A percentile compares a stretch with the other conserved stretches of the same genome.
Conservation (phyloP, 2,797 vertebrate genomes). For the Labeo calbasu region DNA sequence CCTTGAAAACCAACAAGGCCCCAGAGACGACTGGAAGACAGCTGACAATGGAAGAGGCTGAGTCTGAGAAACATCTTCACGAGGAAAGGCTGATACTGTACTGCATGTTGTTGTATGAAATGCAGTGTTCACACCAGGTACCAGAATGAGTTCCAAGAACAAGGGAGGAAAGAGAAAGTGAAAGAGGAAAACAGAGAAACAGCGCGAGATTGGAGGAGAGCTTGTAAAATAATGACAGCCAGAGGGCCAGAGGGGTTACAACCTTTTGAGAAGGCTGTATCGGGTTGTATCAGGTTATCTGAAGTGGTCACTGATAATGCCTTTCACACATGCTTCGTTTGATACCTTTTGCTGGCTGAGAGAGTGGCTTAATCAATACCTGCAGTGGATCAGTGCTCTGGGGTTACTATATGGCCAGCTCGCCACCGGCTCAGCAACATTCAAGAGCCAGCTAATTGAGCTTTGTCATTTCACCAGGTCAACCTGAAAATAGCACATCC, state of each 20-base stretch:
- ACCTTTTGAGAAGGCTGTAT: conserved; percentile 74
- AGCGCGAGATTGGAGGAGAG: conserved; percentile 22
- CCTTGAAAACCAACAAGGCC: conserved; percentile 75
- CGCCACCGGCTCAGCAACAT: conserved; percentile 64
- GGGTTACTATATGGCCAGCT: conserved; percentile 76
- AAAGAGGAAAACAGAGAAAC: conserved; percentile 52
- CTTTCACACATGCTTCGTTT: conserved; percentile 80
- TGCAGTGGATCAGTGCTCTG: conserved; percentile 75
- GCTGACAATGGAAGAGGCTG: conserved; percentile 72
- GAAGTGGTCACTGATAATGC: conserved; percentile 81
- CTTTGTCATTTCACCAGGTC: conserved; percentile 70
- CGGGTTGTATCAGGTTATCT: conserved; percentile 80
- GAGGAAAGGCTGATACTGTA: not conserved
- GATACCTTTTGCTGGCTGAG: conserved; percentile 71
- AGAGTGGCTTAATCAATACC: conserved; percentile 78
- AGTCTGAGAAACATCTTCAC: conserved; percentile 43
- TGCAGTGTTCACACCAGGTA: not conserved
- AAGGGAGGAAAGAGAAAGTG: conserved; percentile 50
- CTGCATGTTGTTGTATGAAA: not conserved
- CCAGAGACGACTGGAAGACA: conserved; percentile 74
- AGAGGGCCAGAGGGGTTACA: conserved; percentile 71
- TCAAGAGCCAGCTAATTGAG: conserved; percentile 73
- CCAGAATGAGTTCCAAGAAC: not conserved
- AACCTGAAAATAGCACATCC: conserved; percentile 61
- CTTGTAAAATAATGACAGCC: conserved; percentile 64